A percentile compares a stretch with the other conserved stretches of the same genome.
phyloP scores from a whole-genome alignment of 1,140 invertebrate species.

The Heliothis virescens region DNA sequence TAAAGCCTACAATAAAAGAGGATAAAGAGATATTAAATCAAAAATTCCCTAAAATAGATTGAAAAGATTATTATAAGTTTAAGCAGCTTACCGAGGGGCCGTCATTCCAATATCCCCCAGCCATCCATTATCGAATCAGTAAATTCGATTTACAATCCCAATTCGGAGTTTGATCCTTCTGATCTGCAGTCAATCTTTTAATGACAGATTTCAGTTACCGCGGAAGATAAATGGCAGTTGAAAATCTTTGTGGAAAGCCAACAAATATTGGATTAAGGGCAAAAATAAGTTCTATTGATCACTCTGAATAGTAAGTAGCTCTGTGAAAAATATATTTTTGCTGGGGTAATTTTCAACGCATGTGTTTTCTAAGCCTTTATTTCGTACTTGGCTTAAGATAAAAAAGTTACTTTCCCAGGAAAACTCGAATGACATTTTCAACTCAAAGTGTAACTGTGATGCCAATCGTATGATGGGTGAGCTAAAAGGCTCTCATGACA shows the following conservation, averaged over 20 bases:
- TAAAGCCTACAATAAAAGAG: not conserved
- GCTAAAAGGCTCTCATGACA: too few species aligned
- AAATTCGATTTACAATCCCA: slow-evolving; percentile 44
- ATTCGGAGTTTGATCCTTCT: slow-evolving; percentile 32
- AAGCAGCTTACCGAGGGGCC: slow-evolving; percentile 11
- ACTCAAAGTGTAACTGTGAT: too few species aligned
- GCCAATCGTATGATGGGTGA: too few species aligned
- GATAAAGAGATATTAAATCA: slow-evolving; percentile 20
- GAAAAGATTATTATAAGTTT: slow-evolving; percentile 26
- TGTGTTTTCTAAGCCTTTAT: too few species aligned
- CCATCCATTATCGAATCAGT: slow-evolving; percentile 35
- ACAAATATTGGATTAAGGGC: not conserved
- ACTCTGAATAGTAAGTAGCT: too few species aligned
- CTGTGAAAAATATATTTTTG: too few species aligned
- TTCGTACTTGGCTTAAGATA: too few species aligned
- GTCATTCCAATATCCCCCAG: slow-evolving; percentile 19
- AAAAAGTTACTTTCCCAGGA: too few species aligned
- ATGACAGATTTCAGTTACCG: slow-evolving; percentile 33
- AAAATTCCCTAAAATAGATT: not conserved
- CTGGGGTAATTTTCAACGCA: too few species aligned
- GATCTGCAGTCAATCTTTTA: slow-evolving; percentile 34
- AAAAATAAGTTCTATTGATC: not conserved
- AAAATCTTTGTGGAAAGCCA: not conserved
- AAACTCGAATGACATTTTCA: too few species aligned
- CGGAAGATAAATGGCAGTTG: slow-evolving; percentile 33